These are phyloP conservation scores for Tiliqua scincoides DNA, from an alignment of 2,113 vertebrate species.

Conservation along the genomic window DNA sequence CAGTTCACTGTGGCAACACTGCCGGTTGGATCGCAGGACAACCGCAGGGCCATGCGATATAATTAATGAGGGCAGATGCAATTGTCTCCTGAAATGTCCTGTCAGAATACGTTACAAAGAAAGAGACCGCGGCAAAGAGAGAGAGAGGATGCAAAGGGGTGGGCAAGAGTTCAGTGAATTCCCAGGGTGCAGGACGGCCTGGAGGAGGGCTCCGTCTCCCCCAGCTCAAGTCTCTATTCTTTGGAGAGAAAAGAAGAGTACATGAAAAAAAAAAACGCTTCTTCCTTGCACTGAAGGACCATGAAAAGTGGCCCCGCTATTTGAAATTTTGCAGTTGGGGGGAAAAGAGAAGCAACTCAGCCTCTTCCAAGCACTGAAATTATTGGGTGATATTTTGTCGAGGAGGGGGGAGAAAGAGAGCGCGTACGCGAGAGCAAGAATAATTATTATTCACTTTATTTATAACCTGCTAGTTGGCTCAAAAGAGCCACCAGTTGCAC, in stretches of 20 bases:
- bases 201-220: background rate
- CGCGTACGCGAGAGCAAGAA: too few relatives aligned
- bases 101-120: conserved; percentile 69
- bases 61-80: conserved; percentile 74
- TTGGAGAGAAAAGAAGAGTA: too few relatives aligned
- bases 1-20: conserved; percentile 69
- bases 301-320: background rate
- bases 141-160: conserved; percentile 11
- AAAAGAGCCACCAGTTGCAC: background rate
- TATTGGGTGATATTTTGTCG: background rate
- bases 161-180: conserved; percentile 4
- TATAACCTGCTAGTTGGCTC: too few relatives aligned
- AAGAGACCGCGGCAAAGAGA: conserved; percentile 40
- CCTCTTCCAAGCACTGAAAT: background rate
- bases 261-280: conserved; percentile 28
- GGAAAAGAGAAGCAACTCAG: background rate
- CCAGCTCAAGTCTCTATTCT: conserved; percentile 31
- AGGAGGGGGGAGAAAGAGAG: too few relatives aligned
- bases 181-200: conserved; percentile 23
- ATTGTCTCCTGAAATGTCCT: conserved; percentile 64
- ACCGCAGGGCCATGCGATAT: conserved; percentile 60
- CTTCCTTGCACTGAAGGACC: background rate
- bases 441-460: too few relatives aligned
- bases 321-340: background rate
- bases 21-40: conserved; percentile 70